Evolutionary conservation across 2,888 invertebrate genomes (phyloP), one percentile per base, ranked within the genome.

Genomic region (Megalurothrips usitatus): DNA sequence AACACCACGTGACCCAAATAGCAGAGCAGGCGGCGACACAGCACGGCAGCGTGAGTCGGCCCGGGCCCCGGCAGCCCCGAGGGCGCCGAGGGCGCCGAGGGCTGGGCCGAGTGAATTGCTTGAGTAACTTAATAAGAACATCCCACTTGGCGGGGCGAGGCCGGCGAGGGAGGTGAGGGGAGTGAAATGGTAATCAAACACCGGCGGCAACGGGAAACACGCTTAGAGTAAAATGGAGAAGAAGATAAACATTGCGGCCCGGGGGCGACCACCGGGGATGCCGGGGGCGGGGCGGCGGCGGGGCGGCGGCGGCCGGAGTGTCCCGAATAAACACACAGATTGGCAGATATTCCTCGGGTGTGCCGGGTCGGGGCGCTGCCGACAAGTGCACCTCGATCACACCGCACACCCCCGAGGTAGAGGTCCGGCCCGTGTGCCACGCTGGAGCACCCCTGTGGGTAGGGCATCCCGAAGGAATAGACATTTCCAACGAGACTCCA

Each of bases 111-210:
- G 68, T 19, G 68, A 68, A 68, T 68, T 23, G 23, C 68, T 68
- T 68, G 68, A 23, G 68, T 68, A 68, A 68, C 68, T 68, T 68
- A 68, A 68, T 68, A 68, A 68, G 68, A 68, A 68, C 68, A 68
- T 23, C 68, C 23, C 68, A 68, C 58, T 58, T 58, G 58, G 19
- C 14, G 58, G 14, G 58, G 68, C n/a, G 68, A 43, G 58, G 52
- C 14, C 52, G 6, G 52, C 52, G 52, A 1, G 52, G 52, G 3
- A 11, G n/a, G 63, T n/a, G 19, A n/a, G 63, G 63, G 68, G 68
- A 23, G 34, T 43, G 68, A 23, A 68, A 68, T 68, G 68, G 68
- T 68, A 68, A 68, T 68, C 19, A 68, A 68, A 68, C 68, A 68
- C 68, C 68, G 26, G 68, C 68, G 68, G 68, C 23, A 23, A 68